A percentile compares a stretch with the other conserved stretches of the same genome.
Evolutionary conservation across 2,888 invertebrate species (phyloP).

Genomic region (Itoplectis maculator): DNA sequence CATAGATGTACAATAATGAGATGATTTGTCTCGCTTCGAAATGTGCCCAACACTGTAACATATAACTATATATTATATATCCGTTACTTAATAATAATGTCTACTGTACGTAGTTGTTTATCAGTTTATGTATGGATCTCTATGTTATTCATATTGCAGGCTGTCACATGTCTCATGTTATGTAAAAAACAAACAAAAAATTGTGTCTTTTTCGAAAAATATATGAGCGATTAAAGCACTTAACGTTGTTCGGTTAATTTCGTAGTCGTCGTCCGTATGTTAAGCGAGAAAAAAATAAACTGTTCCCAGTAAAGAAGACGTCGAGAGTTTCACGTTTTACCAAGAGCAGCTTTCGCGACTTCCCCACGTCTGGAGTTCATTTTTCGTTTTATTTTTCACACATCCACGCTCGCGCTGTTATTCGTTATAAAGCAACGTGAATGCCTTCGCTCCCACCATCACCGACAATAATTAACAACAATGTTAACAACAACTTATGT

Average conservation of each 20-base stretch:
- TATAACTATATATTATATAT: constrained; percentile 56
- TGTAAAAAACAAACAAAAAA: constrained; percentile 57
- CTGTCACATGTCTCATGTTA: constrained; percentile 66
- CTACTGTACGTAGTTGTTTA: constrained; percentile 52
- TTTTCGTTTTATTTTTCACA: constrained; percentile 22
- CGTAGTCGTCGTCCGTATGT: constrained; percentile 3
- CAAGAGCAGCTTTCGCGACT: neutral
- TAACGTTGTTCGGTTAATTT: neutral
- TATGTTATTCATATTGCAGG: constrained; percentile 62
- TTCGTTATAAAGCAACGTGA: constrained; percentile 26
- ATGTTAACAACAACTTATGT: constrained; percentile 54
- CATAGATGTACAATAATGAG: constrained; percentile 57
- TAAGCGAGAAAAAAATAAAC: neutral
- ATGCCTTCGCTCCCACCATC: constrained; percentile 22
- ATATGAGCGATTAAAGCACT: constrained; percentile 50
- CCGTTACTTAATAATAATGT: constrained; percentile 57
- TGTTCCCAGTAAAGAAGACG: neutral
- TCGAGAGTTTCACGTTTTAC: neutral
- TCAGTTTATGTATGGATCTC: constrained; percentile 60
- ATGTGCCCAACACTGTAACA: constrained; percentile 60
- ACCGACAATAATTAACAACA: constrained; percentile 58
- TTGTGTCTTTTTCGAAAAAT: constrained; percentile 61
- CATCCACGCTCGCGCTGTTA: constrained; percentile 1
- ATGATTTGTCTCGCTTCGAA: constrained; percentile 57
- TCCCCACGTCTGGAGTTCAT: neutral